Conservation (phyloP, 2,888 invertebrate genomes). For the Apodemia zela region DNA sequence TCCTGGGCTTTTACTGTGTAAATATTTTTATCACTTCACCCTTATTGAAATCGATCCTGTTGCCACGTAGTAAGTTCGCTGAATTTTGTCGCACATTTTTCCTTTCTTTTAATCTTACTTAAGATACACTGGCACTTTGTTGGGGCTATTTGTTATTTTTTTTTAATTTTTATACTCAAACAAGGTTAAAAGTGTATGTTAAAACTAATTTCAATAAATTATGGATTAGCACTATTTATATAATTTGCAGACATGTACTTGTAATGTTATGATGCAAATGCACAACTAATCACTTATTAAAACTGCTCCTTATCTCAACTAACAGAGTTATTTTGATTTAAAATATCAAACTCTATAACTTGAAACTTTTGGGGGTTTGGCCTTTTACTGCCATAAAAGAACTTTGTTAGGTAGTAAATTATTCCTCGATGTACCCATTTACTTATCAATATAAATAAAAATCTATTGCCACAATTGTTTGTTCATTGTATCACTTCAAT, state of each 20-base stretch:
- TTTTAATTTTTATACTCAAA: background rate
- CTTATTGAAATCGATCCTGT: constrained; percentile 9
- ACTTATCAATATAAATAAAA: too few species aligned
- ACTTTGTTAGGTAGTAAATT: too few species aligned
- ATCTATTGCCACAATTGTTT: too few species aligned
- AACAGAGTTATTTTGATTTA: background rate
- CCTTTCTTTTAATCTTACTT: background rate
- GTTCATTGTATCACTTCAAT: too few species aligned
- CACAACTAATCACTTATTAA: background rate
- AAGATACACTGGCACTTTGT: constrained; percentile 15
- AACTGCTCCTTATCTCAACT: background rate
- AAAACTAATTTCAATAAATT: background rate
- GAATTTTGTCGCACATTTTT: constrained; percentile 14
- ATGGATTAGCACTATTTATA: background rate
- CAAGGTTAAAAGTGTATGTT: constrained; percentile 7
- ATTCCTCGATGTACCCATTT: too few species aligned
- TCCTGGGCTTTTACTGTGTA: constrained; percentile 31
- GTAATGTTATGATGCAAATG: background rate
- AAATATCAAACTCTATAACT: too few species aligned
- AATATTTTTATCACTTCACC: constrained; percentile 14
- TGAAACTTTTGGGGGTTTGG: too few species aligned
- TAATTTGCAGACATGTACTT: background rate
- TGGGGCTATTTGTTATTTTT: constrained; percentile 1
- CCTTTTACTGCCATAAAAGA: too few species aligned
- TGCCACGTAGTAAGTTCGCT: constrained; percentile 7